Base-by-base conservation (phyloP, 1,140 invertebrate genomes). In the Campoletis sonorensis region DNA sequence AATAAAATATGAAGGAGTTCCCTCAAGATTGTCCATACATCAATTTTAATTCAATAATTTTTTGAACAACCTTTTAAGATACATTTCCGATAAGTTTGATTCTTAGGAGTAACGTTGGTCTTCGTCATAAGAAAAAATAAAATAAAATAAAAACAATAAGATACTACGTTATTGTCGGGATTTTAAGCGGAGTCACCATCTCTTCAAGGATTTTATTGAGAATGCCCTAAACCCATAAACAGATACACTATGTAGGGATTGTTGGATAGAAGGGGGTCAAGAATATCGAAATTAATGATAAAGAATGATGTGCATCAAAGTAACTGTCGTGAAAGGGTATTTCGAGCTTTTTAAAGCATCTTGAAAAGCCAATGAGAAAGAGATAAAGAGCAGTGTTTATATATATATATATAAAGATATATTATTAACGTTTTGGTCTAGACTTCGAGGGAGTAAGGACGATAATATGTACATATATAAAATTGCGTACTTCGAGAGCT, bases 401-500 rank as follows among this genome's bases (percentile, higher is more conserved):
- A n/a, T n/a, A n/a, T n/a, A n/a, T n/a, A n/a, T n/a, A n/a, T n/a
- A n/a, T n/a, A n/a, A n/a, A n/a, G n/a, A n/a, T n/a, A n/a, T 27
- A 21, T 70, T 70, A 70, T 70, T 70, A 70, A 70, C 30, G 67
- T 70, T 70, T 16, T 27, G 27, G 67, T 70, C 67, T 70, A 30
- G 67, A 70, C 67, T 30, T 70, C 67, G 27, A 70, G 27, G 30
- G 67, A 33, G 11, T 27, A 21, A 33, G 30, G 30, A 13, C 4
- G 0, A 4, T 70, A 33, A 3, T 16, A 27, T 13, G 18, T 26
- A 64, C 27, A 11, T 67, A 67, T 67, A 67, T 67, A 67, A 1
- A 67, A 2, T 23, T 67, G 61, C 61, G 67, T 70, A 33, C 67
- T 70, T 16, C 1, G 33, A 70, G 8, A 70, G 27, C 67, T 70